A percentile compares a stretch with the other conserved stretches of the same genome.
Conservation (phyloP, 2,797 vertebrate species). For the Poeciliopsis paucimaculata region DNA sequence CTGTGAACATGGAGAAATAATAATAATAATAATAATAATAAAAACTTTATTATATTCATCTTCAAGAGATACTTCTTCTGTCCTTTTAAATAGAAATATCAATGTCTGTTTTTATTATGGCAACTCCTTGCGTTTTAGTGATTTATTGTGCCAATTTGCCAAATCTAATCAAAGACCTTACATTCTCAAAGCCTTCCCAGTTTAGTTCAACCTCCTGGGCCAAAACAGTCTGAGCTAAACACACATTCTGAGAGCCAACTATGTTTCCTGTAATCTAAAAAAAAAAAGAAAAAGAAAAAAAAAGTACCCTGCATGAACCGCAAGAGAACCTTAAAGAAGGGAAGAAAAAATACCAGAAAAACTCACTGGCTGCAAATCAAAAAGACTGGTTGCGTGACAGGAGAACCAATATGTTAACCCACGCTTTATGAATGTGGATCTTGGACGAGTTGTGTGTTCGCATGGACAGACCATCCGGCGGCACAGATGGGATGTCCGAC, state of each 20-base stretch:
- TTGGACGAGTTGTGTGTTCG: not conserved
- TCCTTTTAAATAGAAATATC: not conserved
- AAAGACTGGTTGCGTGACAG: not conserved
- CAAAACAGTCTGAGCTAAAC: not conserved
- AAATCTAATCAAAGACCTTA: not conserved
- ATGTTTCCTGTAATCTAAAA: not conserved
- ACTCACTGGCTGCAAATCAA: not conserved
- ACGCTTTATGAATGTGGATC: not conserved
- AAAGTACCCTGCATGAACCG: not conserved
- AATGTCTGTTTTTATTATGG: not conserved
- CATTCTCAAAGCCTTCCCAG: not conserved
- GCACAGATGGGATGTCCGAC: conserved; percentile 4
- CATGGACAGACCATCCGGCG: not conserved
- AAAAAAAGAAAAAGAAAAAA: not conserved
- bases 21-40: not conserved
- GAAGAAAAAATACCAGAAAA: not conserved
- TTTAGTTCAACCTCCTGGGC: not conserved
- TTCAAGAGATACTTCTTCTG: not conserved
- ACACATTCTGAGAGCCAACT: not conserved
- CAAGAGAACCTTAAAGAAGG: not conserved
- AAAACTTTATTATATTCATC: not conserved
- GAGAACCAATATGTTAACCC: conserved; percentile 2
- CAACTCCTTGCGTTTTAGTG: not conserved
- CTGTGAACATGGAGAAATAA: not conserved
- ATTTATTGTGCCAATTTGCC: not conserved